Evolutionary conservation across 2,888 invertebrate genomes (phyloP), one percentile per base, ranked within the genome.

Genomic region (Drosophila kanekoi): DNA sequence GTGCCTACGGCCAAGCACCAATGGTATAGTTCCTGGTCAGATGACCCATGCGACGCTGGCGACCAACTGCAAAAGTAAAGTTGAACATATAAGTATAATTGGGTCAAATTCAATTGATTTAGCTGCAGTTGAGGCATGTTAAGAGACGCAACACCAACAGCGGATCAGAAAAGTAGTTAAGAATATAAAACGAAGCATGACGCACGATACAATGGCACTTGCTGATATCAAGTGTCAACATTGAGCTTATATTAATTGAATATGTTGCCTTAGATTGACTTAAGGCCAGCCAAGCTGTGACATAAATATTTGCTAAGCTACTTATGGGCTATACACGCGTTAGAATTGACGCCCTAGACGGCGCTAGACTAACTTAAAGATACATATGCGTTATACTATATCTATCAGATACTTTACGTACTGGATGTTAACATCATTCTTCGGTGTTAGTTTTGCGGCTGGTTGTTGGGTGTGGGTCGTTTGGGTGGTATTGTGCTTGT

Each of bases 1-100:
- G 8, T 35, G 59, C 20, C 78, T 88, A 91, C 79, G 91, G 91
- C 87, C 89, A 90, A 66, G 86, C 79, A 75, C 96, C 96, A 93
- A 96, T 96, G 91, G 96, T 95, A 93, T 96, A 96, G 93, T 96
- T 97, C 93, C 96, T 95, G 81, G 95, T 95, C 93, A 95, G 95
- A 93, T 95, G 95, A 92, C 96, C 96, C 94, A 95, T 94, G 92
- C 97, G 96, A 91, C 95, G 95, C 92, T 95, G 94, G 91, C 97
- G 96, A 79, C 92, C 92, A 89, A 79, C 92, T 92, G 86, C 13
- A 81, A 83, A 69, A 69, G 74, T 14, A 62, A 44, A 18, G 18
- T 47, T 20, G 10, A 44, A 48, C 59, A 41, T n/a, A 28, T 23
- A 23, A 6, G 23, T 23, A 8, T 13, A 13, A 63, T 85, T 60